Evolutionary conservation across 1,140 invertebrate genomes (phyloP).

Genomic region (Periplaneta americana): DNA sequence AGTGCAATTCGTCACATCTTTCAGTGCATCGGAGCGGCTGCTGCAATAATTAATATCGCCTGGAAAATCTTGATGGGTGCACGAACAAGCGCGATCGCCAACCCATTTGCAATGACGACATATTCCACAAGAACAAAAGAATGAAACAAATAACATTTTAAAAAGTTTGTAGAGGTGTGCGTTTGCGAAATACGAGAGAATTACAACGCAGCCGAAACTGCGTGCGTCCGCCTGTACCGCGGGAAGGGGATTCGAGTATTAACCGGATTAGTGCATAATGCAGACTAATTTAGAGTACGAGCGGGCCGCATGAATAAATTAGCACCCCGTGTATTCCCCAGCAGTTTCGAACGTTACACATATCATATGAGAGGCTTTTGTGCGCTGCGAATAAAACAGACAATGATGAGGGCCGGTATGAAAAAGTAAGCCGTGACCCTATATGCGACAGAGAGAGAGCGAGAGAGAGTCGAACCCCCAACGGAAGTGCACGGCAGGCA

Average conservation of each 20-base stretch:
- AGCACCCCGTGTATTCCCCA: not conserved
- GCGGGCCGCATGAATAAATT: slow-evolving; percentile 7
- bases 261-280: slow-evolving; percentile 11
- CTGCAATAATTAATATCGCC: too few species aligned
- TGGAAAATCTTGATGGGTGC: too few species aligned
- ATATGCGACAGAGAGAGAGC: not conserved
- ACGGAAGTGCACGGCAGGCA: too few species aligned
- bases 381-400: not conserved
- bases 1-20: too few species aligned
- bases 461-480: not conserved
- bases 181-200: not conserved
- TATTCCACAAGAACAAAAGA: too few species aligned
- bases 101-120: too few species aligned
- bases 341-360: not conserved
- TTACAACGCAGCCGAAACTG: not conserved
- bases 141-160: too few species aligned
- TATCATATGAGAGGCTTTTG: not conserved
- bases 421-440: not conserved
- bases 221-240: not conserved
- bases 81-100: too few species aligned
- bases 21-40: too few species aligned
- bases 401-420: not conserved
- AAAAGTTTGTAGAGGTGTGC: not conserved
- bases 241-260: not conserved
- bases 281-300: slow-evolving; percentile 8